Evolutionary conservation across 2,888 invertebrate genomes (phyloP).

Genomic region (Acanthosoma haemorrhoidale): DNA sequence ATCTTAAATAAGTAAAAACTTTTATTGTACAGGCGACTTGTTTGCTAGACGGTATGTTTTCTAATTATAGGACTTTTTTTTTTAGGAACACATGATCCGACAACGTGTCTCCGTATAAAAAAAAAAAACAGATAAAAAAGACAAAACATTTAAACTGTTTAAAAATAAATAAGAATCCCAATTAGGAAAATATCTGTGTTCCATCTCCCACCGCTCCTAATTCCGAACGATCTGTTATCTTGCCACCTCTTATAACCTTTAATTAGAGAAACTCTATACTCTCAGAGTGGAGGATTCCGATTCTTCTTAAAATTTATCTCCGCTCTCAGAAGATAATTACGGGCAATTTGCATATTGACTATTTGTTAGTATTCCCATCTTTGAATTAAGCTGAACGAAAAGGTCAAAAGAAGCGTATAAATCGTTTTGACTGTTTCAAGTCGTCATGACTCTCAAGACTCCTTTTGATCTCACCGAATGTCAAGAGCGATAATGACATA

Average conservation of each 20-base stretch:
- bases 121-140: background rate
- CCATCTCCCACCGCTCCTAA: background rate
- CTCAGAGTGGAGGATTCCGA: background rate
- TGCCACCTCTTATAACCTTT: background rate
- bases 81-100: background rate
- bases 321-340: background rate
- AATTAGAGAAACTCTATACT: constrained; percentile 1
- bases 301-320: background rate
- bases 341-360: background rate
- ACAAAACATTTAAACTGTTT: background rate
- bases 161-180: constrained; percentile 8
- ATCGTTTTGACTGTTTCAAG: too few relatives aligned
- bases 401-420: too few relatives aligned
- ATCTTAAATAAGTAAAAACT: too few relatives aligned
- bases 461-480: too few relatives aligned
- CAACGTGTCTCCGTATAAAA: background rate
- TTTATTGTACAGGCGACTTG: too few relatives aligned
- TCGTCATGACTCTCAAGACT: too few relatives aligned
- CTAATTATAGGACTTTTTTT: too few relatives aligned
- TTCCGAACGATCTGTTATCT: background rate
- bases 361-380: background rate
- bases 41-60: too few relatives aligned
- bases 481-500: too few relatives aligned
- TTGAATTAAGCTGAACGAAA: too few relatives aligned
- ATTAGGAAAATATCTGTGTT: constrained; percentile 9